Conservation (phyloP, 2,888 invertebrate species). For the Lymantria dispar region DNA sequence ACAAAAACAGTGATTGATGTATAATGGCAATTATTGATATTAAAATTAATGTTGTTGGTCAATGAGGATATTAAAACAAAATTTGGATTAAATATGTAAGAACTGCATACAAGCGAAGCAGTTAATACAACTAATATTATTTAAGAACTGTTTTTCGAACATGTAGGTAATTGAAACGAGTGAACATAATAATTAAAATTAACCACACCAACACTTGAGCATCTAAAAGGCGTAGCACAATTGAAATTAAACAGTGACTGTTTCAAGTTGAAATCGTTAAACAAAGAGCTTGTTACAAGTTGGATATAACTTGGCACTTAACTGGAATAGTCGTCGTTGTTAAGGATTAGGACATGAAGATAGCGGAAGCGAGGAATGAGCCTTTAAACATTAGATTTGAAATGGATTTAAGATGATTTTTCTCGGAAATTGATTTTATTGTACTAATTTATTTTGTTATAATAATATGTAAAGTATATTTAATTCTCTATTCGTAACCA, state of each 20-base stretch:
- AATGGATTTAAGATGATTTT: background rate
- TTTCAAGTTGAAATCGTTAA: constrained; percentile 38
- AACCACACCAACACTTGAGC: constrained; percentile 24
- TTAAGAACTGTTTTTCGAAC: constrained; percentile 6
- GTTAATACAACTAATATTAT: background rate
- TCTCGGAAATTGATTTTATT: too few relatives aligned
- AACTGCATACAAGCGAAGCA: background rate
- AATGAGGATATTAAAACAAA: too few relatives aligned
- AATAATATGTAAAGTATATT: too few relatives aligned
- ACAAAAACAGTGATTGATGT: too few relatives aligned
- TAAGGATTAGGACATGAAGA: constrained; percentile 9
- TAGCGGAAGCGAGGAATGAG: constrained; percentile 2
- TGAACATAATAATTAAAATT: constrained; percentile 29
- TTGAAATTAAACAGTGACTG: constrained; percentile 47
- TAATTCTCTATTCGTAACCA: too few relatives aligned
- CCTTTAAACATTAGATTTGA: constrained; percentile 1
- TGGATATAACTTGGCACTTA: constrained; percentile 36
- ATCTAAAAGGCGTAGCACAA: constrained; percentile 30
- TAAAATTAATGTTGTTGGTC: too few relatives aligned
- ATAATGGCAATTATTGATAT: too few relatives aligned
- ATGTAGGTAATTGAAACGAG: constrained; percentile 9
- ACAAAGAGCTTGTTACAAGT: constrained; percentile 41
- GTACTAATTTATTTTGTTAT: too few relatives aligned
- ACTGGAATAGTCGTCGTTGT: constrained; percentile 16
- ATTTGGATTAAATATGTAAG: background rate